phyloP scores from a whole-genome alignment of 2,888 invertebrate species.

The Myathropa florea region DNA sequence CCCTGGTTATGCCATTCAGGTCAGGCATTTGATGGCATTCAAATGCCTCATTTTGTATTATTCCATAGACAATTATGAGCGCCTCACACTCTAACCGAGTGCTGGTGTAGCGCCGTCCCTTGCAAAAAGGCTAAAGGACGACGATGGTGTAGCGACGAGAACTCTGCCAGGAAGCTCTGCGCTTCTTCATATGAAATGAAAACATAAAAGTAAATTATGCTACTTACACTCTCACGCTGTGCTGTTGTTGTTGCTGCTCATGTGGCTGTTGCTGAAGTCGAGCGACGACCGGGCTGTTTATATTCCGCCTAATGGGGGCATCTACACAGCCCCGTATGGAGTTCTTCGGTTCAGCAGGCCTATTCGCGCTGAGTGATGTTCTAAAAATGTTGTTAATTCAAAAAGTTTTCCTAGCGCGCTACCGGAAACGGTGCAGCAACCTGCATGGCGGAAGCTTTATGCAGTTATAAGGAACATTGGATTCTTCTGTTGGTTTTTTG shows the following conservation, averaged over 20 bases:
- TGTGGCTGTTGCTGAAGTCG: background rate
- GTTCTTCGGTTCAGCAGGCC: constrained; percentile 28
- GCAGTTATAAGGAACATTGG: constrained; percentile 51
- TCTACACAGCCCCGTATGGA: constrained; percentile 5
- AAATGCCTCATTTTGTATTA: constrained; percentile 70
- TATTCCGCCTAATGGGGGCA: constrained; percentile 48
- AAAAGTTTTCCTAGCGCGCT: constrained; percentile 49
- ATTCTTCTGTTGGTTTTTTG: constrained; percentile 4
- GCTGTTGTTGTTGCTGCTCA: constrained; percentile 23
- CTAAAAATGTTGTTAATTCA: constrained; percentile 69
- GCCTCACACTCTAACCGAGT: constrained; percentile 43
- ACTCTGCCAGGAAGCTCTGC: constrained; percentile 47
- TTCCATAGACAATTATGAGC: constrained; percentile 69
- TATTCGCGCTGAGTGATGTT: constrained; percentile 66
- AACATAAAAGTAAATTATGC: constrained; percentile 70
- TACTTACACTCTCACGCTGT: constrained; percentile 55
- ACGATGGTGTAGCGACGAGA: background rate
- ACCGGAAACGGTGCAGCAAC: constrained; percentile 57
- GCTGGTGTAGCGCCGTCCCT: background rate
- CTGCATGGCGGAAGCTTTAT: constrained; percentile 63
- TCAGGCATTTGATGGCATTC: constrained; percentile 69
- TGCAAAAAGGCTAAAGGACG: background rate
- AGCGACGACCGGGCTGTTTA: constrained; percentile 48
- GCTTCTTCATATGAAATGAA: constrained; percentile 69
- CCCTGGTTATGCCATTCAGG: constrained; percentile 68